Conservation (phyloP, 2,888 invertebrate genomes). For the Neuroscelio doddi region DNA sequence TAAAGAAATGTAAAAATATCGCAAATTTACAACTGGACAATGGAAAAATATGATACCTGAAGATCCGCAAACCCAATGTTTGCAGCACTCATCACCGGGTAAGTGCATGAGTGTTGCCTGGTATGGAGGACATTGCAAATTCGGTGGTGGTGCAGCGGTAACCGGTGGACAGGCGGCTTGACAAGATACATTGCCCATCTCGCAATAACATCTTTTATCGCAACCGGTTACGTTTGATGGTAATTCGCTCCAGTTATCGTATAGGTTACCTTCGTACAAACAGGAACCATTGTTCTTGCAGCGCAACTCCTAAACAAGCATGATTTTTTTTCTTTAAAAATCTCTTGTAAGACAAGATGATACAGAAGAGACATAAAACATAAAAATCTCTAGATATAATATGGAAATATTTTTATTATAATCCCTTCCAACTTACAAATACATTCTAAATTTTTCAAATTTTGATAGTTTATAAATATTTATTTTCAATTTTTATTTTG, state of each 20-base stretch:
- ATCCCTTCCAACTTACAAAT: too few species aligned
- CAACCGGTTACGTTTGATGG: conserved; percentile 88
- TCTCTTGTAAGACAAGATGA: not conserved
- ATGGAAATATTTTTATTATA: too few species aligned
- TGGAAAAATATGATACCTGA: conserved; percentile 39
- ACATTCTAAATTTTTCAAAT: too few species aligned
- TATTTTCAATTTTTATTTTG: too few species aligned
- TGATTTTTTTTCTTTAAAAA: not conserved
- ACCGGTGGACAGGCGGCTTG: conserved; percentile 86
- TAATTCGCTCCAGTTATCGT: conserved; percentile 85
- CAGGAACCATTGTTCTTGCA: conserved; percentile 90
- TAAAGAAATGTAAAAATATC: conserved; percentile 9
- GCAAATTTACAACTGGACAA: not conserved
- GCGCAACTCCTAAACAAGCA: conserved; percentile 76
- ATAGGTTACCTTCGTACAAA: conserved; percentile 78
- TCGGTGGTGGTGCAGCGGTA: conserved; percentile 82
- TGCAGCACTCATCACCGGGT: conserved; percentile 88
- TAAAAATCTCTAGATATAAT: too few species aligned
- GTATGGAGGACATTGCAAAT: conserved; percentile 81
- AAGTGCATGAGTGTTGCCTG: conserved; percentile 78
- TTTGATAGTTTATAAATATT: too few species aligned
- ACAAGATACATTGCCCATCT: conserved; percentile 90
- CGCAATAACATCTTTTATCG: conserved; percentile 89
- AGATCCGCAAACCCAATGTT: conserved; percentile 79
- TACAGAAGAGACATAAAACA: too few species aligned